phyloP scores from a whole-genome alignment of 1,140 invertebrate species.

The Ladona fulva region DNA sequence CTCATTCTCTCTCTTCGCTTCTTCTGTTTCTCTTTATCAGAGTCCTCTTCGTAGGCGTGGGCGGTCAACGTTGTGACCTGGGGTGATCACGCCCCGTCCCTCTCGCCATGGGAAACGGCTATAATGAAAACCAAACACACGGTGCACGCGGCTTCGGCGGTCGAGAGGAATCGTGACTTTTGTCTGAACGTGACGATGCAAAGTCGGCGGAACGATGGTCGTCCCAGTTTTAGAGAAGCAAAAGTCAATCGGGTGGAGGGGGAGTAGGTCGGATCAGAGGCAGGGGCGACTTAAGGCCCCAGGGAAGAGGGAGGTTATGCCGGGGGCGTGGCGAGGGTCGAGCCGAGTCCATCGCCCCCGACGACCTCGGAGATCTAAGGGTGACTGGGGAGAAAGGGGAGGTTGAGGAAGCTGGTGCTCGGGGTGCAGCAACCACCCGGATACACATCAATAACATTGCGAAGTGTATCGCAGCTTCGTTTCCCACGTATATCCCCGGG shows the following conservation, averaged over 20 bases:
- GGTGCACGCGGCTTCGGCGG: neutral
- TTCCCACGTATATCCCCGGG: neutral
- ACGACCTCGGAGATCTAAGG: neutral
- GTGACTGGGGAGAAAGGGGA: neutral
- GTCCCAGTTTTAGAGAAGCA: slow-evolving; percentile 3
- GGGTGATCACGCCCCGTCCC: neutral
- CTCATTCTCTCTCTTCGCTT: too few relatives aligned
- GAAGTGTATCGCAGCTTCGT: neutral
- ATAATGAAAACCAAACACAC: neutral
- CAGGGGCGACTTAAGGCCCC: neutral
- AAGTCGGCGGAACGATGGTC: neutral
- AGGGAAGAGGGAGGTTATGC: neutral
- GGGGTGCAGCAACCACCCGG: neutral
- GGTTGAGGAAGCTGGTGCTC: neutral
- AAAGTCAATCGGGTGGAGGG: neutral
- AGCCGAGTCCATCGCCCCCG: neutral
- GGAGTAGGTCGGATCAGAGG: neutral
- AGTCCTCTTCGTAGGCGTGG: neutral
- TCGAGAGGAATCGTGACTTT: neutral
- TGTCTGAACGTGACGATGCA: neutral
- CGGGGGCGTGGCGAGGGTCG: neutral
- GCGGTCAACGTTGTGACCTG: neutral
- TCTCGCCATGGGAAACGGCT: neutral
- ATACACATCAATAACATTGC: neutral
- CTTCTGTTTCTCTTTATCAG: too few relatives aligned